Conservation (phyloP, 2,888 invertebrate species). For the Ophion slaviceki region DNA sequence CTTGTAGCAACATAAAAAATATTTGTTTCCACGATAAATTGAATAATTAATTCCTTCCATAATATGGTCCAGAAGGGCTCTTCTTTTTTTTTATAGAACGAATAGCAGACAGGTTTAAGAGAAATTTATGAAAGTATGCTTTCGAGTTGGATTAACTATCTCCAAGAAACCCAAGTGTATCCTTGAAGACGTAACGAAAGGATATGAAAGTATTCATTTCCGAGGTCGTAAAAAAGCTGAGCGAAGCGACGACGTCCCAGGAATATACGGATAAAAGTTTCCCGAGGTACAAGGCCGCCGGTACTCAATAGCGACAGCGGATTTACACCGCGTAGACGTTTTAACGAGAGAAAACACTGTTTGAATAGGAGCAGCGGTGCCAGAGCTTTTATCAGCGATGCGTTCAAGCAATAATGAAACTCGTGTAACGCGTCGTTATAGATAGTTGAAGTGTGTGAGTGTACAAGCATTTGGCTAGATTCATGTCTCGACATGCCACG, state of each 20-base stretch:
- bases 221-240: conserved; percentile 10
- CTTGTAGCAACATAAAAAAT: background rate
- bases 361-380: conserved; percentile 28
- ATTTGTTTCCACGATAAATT: background rate
- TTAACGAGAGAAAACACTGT: conserved; percentile 40
- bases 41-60: background rate
- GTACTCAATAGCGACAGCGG: conserved; percentile 30
- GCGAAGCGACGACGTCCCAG: background rate
- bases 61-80: background rate
- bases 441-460: conserved; percentile 3
- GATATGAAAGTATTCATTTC: background rate
- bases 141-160: background rate
- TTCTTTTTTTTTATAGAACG: background rate
- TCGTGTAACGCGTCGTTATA: conserved; percentile 25
- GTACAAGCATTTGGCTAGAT: background rate
- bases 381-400: conserved; percentile 52
- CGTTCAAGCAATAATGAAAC: conserved; percentile 49
- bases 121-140: background rate
- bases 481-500: background rate
- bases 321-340: conserved; percentile 18
- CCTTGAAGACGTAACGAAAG: background rate
- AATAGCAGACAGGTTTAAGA: background rate
- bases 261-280: conserved; percentile 12
- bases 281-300: conserved; percentile 41
- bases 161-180: background rate